Base-by-base conservation (phyloP, 2,113 vertebrate genomes). In the Oreochromis tanganicae region DNA sequence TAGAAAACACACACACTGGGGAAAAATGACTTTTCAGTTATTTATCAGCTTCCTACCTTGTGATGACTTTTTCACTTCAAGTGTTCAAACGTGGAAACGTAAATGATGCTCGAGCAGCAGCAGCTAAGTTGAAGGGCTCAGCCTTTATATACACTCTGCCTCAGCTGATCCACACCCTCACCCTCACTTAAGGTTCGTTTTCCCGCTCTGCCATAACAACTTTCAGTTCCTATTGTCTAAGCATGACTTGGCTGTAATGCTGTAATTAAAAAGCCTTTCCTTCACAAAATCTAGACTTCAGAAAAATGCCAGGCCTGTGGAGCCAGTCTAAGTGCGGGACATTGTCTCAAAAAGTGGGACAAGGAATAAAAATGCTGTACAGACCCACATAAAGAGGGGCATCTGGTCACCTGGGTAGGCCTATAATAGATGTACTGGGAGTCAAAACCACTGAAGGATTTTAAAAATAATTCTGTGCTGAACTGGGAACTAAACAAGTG, bases 201-300 rank as follows among this genome's bases (percentile, higher is more conserved):
- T 84, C 81, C 86, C 4, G 7, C 24, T 87, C 57, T 5, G 82
- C 3, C 3, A 19, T 27, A 2, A 2, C 7, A 46, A 19, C 19
- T 71, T 84, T 88, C 57, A 75, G 48, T 87, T 87, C 71, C 81
- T 11, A 56, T 80, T 87, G 57, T 80, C 57, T n/a, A 5, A 80
- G 56, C 56, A 14, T 80, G 0, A 54, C 34, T 36, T 9, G 7
- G 13, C 1, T 79, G 3, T n/a, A 16, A 17, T 27, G 27, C 11
- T 57, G 66, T 66, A 59, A 59, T 32, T 59, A 9, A 32, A 59
- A 59, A 59, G 27, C 14, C 4, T 32, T 32, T 57, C 24, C 24
- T 3, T 29, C 24, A 57, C 55, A 57, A 57, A 29, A 29, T 57
- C 24, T 57, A 57, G 12, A 27, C 24, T 57, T 57, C 5, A 57